Conservation (phyloP, 2,888 invertebrate genomes). For the Drosophila birchii region DNA sequence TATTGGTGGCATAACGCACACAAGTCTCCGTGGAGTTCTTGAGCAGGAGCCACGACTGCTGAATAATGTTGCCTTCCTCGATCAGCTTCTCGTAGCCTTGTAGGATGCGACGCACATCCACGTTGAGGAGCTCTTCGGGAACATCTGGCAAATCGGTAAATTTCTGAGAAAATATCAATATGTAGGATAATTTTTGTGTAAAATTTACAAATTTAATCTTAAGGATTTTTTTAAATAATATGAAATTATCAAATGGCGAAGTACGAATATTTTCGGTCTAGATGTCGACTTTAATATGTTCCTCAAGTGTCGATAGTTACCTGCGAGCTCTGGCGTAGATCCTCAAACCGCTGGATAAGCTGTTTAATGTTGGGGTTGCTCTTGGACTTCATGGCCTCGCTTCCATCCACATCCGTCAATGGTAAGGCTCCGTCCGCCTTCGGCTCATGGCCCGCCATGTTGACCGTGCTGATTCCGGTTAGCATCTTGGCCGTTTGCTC, state of each 20-base stretch:
- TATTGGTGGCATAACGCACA: slow-evolving; percentile 44
- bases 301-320: background rate
- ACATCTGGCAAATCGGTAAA: slow-evolving; percentile 53
- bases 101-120: slow-evolving; percentile 62
- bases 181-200: background rate
- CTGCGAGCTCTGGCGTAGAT: slow-evolving; percentile 60
- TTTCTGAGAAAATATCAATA: slow-evolving; percentile 16
- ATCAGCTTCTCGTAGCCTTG: slow-evolving; percentile 62
- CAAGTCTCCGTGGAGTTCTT: slow-evolving; percentile 60
- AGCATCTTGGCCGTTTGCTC: slow-evolving; percentile 61
- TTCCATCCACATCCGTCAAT: background rate
- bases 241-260: background rate
- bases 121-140: slow-evolving; percentile 60
- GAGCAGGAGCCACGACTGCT: slow-evolving; percentile 58
- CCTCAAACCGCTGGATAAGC: slow-evolving; percentile 62
- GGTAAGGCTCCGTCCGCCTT: background rate
- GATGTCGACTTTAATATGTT: background rate
- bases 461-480: slow-evolving; percentile 35
- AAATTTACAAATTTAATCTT: background rate
- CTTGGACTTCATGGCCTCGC: background rate
- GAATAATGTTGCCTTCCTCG: slow-evolving; percentile 56
- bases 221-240: background rate
- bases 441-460: background rate
- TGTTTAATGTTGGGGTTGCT: slow-evolving; percentile 46
- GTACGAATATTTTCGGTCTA: background rate